Evolutionary conservation across 2,888 invertebrate species (phyloP), one percentile per base, ranked within the genome.

Genomic region (Plebejus argus): DNA sequence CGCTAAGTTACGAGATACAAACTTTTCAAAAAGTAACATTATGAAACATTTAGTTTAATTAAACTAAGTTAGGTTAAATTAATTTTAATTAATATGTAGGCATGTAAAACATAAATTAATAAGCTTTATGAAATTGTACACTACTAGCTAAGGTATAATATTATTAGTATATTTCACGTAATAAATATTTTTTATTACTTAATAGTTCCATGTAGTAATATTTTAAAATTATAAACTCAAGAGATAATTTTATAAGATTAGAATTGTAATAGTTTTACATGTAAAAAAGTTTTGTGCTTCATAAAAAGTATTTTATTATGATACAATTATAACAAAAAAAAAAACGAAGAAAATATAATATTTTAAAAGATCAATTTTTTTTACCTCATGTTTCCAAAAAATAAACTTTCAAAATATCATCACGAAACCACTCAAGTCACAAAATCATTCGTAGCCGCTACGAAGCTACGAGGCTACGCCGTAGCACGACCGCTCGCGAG

Each of bases 401-500:
- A 2, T 1, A 15, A 3, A 58, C 58, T 66, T 66, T 33, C 28
- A 66, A 66, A 33, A 1, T 66, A 28, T 66, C 66, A 66, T 66
- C 66, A 66, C 81, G 78, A 75, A 15, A 78, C n/a, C 81, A 81
- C 79, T 79, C 70, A 58, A 58, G 75, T 76, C 77, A 79, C 79
- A 79, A 49, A 70, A 80, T 72, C 33, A 74, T 18, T 28, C 72
- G 45, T 74, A 71, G 35, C 39, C 10, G n/a, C 71, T 35, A 71
- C 35, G 35, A 39, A 3, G 39, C 35, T 81, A 79, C 81, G 79
- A 80, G 83, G 85, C 86, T 87, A 86, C 89, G 86, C 81, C 86
- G 89, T 88, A 90, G 87, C 89, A 82, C 82, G 82, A 86, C 91
- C 90, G 88, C 86, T 84, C 89, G 85, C 88, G 86, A 83, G 85